A percentile compares a stretch with the other conserved stretches of the same genome.
These are phyloP conservation scores for Cephus pulcher DNA, from an alignment of 2,888 invertebrate species.

Conservation along the genomic window DNA sequence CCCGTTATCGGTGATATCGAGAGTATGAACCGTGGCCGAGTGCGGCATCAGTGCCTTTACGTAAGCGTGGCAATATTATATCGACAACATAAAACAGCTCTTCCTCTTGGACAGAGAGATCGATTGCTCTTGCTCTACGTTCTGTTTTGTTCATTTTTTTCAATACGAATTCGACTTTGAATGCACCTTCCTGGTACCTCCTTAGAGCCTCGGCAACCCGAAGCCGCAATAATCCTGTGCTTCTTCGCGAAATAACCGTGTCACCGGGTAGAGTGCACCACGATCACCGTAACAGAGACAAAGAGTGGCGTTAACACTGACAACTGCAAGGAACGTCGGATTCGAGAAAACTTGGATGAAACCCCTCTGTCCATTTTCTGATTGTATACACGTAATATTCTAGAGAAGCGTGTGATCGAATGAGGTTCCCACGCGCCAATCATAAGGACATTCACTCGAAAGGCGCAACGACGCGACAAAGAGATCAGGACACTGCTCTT, in stretches of 20 bases:
- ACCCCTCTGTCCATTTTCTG: slow-evolving; percentile 56
- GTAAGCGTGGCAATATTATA: slow-evolving; percentile 67
- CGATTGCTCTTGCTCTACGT: neutral
- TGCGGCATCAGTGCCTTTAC: slow-evolving; percentile 67
- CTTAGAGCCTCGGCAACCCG: no score
- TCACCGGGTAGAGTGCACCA: neutral
- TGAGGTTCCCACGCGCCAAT: slow-evolving; percentile 15
- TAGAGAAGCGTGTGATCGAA: slow-evolving; percentile 37
- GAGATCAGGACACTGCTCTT: no score
- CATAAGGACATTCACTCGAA: no score
- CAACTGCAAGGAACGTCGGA: neutral
- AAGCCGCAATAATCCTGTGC: neutral
- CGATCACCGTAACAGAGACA: neutral
- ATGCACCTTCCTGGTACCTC: no score
- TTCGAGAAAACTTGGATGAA: slow-evolving; percentile 11
- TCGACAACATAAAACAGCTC: slow-evolving; percentile 65
- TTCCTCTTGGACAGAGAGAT: slow-evolving; percentile 56
- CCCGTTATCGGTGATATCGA: slow-evolving; percentile 43
- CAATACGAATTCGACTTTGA: no score
- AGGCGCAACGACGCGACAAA: no score
- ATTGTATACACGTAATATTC: slow-evolving; percentile 35
- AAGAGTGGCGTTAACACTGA: no score
- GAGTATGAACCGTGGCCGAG: slow-evolving; percentile 56
- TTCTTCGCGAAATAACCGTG: neutral
- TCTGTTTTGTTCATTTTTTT: neutral